Percentiles rank a stretch among this genome's conserved stretches.
These are phyloP conservation scores for Stylophora pistillata DNA, from an alignment of 64 coral and sea anemone species.

Conservation along the genomic window DNA sequence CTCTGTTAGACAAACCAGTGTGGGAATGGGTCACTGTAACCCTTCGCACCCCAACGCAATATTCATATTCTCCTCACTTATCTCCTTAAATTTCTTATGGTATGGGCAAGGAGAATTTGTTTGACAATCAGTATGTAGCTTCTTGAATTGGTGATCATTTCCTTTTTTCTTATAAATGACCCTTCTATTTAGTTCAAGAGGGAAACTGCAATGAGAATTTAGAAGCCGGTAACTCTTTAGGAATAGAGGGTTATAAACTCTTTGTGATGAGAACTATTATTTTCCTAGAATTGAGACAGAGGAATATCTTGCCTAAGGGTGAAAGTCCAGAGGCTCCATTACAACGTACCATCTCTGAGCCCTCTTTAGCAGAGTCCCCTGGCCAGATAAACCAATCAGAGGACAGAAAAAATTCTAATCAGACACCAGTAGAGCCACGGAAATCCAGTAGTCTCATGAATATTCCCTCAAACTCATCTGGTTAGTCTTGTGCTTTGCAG, in stretches of 20 bases:
- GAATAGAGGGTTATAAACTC: neutral
- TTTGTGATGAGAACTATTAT: neutral
- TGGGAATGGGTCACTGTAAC: too few species aligned
- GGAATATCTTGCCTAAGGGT: constrained; percentile 39
- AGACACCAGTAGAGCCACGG: neutral
- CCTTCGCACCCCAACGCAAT: too few species aligned
- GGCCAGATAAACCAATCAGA: constrained; percentile 17
- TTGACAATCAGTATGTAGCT: too few species aligned
- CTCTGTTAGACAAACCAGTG: too few species aligned
- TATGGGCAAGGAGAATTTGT: too few species aligned
- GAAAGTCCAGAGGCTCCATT: constrained; percentile 54
- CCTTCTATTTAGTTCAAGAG: too few species aligned
- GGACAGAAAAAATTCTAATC: neutral
- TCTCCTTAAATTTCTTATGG: too few species aligned
- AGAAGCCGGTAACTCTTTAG: too few species aligned
- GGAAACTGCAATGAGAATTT: too few species aligned
- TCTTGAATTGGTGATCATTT: too few species aligned
- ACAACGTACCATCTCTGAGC: constrained; percentile 65
- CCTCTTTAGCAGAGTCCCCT: constrained; percentile 57
- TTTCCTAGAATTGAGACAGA: constrained; percentile 75
- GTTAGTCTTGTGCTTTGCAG: neutral
- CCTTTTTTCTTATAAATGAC: too few species aligned
- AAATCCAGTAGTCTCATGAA: constrained; percentile 42
- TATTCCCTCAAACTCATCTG: constrained; percentile 1
- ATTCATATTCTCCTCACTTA: too few species aligned